Conservation (phyloP, 30 jellyfish, hydroid and myxozoan species). For the Cassiopea andromeda region DNA sequence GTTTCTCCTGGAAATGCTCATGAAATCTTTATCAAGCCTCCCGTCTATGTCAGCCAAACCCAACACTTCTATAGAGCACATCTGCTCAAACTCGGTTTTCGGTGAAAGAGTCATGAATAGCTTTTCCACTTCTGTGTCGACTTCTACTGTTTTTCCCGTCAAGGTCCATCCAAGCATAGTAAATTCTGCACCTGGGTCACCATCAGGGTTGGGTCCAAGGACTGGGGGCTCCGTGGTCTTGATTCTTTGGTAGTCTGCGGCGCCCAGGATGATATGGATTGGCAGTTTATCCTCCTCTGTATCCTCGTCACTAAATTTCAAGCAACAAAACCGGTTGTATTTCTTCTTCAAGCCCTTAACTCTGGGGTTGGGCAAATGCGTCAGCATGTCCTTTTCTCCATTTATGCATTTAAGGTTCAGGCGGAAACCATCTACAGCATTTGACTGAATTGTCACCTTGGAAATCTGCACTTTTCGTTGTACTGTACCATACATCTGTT, state of each 20-base stretch:
- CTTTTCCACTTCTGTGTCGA: constrained; percentile 33
- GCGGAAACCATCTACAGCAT: constrained; percentile 17
- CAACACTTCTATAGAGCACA: constrained; percentile 60
- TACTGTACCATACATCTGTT: constrained; percentile 46
- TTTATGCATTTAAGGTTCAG: constrained; percentile 41
- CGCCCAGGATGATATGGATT: constrained; percentile 64
- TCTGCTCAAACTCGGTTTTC: constrained; percentile 13
- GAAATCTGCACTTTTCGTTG: constrained; percentile 38
- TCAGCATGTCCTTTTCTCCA: constrained; percentile 26
- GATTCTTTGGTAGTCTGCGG: constrained; percentile 45
- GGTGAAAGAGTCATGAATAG: constrained; percentile 22
- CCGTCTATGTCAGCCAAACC: constrained; percentile 39
- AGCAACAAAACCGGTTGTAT: constrained; percentile 61
- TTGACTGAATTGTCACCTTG: constrained; percentile 3
- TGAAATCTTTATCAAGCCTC: background rate
- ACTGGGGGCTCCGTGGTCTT: constrained; percentile 50
- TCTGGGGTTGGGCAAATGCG: constrained; percentile 57
- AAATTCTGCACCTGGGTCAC: constrained; percentile 72
- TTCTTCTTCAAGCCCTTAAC: constrained; percentile 19
- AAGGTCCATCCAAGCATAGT: constrained; percentile 67
- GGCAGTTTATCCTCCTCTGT: constrained; percentile 54
- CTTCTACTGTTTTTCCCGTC: constrained; percentile 46
- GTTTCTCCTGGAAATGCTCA: too few species aligned
- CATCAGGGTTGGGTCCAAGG: constrained; percentile 28
- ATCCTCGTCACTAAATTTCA: constrained; percentile 29